These are phyloP conservation scores for Saccopteryx bilineata DNA, from an alignment of 2,113 vertebrate species.

Conservation along the genomic window DNA sequence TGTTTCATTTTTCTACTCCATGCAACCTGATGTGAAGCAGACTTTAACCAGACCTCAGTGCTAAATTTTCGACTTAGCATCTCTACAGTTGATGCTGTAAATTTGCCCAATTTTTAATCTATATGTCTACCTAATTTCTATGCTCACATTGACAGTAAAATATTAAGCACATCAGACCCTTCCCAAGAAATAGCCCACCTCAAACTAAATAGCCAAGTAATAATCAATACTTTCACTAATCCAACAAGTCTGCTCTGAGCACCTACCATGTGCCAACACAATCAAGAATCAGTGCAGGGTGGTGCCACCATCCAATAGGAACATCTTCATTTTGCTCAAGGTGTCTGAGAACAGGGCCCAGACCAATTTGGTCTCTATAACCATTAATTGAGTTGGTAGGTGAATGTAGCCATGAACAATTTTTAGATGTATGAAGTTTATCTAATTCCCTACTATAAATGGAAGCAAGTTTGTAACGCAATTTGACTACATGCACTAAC, in stretches of 20 bases:
- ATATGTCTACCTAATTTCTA: not conserved
- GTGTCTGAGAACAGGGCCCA: not conserved
- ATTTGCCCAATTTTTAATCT: not conserved
- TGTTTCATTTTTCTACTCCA: slow-evolving; percentile 23
- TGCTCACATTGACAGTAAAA: not conserved
- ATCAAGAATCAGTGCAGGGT: not conserved
- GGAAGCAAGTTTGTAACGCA: not conserved
- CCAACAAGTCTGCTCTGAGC: not conserved
- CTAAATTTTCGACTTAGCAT: not conserved
- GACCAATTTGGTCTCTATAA: not conserved
- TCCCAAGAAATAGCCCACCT: not conserved
- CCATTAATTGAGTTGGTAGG: not conserved
- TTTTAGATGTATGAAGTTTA: not conserved
- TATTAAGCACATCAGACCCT: not conserved
- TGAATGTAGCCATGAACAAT: not conserved
- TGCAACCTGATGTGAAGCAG: not conserved
- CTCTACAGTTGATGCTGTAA: not conserved
- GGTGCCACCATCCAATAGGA: not conserved
- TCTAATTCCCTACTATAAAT: not conserved
- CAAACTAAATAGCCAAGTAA: not conserved
- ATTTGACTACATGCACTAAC: not conserved
- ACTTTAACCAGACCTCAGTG: not conserved
- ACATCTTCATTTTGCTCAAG: not conserved
- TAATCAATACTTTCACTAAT: not conserved
- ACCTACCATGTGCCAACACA: not conserved